Conservation (phyloP, 1,140 invertebrate genomes). For the Leptinotarsa undecemlineata region DNA sequence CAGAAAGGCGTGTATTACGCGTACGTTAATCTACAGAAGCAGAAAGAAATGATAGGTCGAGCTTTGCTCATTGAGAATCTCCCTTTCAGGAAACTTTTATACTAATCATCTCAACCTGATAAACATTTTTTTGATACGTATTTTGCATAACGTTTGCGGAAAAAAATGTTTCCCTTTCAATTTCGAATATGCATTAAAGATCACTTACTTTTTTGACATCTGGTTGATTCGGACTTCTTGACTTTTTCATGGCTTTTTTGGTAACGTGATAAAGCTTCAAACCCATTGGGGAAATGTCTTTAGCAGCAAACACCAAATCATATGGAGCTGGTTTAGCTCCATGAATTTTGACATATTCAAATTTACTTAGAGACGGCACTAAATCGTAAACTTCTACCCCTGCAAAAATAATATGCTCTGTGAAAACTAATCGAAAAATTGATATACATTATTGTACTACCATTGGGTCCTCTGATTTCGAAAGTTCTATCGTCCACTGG, state of each 20-base stretch:
- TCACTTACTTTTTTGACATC: too few relatives aligned
- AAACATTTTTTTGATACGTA: too few relatives aligned
- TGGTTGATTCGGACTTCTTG: neutral
- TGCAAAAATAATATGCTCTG: neutral
- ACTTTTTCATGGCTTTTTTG: conserved; percentile 22
- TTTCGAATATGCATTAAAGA: too few relatives aligned
- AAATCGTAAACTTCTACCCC: conserved; percentile 34
- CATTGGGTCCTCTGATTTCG: conserved; percentile 56
- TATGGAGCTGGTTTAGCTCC: conserved; percentile 32
- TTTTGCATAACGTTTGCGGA: too few relatives aligned
- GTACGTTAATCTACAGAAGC: too few relatives aligned
- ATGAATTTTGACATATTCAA: conserved; percentile 30
- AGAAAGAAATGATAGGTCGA: too few relatives aligned
- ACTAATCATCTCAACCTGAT: too few relatives aligned
- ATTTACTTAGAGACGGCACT: conserved; percentile 31
- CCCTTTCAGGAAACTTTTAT: too few relatives aligned
- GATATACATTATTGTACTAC: conserved; percentile 24
- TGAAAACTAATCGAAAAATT: neutral
- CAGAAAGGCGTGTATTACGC: too few relatives aligned
- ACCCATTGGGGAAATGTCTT: conserved; percentile 67
- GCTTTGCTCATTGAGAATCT: too few relatives aligned
- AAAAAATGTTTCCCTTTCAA: too few relatives aligned
- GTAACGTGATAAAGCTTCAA: conserved; percentile 64
- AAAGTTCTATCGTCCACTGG: conserved; percentile 67
- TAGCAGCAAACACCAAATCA: conserved; percentile 70